These are phyloP conservation scores for Diabrotica undecimpunctata DNA, from an alignment of 1,140 invertebrate genomes.

Conservation along the genomic window DNA sequence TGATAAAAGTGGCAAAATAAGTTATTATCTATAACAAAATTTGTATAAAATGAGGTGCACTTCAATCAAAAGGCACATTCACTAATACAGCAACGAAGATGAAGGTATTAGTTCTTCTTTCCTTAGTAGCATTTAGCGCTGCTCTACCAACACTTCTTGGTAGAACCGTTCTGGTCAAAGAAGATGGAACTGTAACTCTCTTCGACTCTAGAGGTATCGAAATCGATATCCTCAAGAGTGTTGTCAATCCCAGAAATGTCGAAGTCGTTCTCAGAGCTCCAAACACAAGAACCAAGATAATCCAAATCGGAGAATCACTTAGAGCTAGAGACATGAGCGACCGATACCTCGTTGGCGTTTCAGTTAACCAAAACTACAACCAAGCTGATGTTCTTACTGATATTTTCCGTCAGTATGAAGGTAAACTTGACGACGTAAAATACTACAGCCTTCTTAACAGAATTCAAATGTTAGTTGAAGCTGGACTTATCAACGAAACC, in stretches of 20 bases:
- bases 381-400: background rate
- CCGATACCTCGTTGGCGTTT: too few relatives aligned
- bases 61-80: background rate
- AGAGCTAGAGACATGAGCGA: background rate
- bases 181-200: background rate
- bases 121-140: background rate
- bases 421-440: background rate
- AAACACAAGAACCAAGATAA: background rate
- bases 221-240: background rate
- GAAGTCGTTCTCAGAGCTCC: background rate
- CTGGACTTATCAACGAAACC: background rate
- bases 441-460: background rate
- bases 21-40: too few relatives aligned
- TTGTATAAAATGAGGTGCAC: too few relatives aligned
- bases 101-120: background rate
- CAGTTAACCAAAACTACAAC: background rate
- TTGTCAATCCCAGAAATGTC: background rate
- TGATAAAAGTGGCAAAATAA: too few relatives aligned
- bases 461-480: background rate
- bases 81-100: background rate
- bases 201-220: background rate
- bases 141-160: background rate
- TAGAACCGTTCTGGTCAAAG: background rate
- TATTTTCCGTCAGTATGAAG: background rate
- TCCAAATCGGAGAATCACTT: background rate